A percentile compares a stretch with the other conserved stretches of the same genome.
Conservation (phyloP, 2,888 invertebrate species). For the Drosophila pseudotakahashii region DNA sequence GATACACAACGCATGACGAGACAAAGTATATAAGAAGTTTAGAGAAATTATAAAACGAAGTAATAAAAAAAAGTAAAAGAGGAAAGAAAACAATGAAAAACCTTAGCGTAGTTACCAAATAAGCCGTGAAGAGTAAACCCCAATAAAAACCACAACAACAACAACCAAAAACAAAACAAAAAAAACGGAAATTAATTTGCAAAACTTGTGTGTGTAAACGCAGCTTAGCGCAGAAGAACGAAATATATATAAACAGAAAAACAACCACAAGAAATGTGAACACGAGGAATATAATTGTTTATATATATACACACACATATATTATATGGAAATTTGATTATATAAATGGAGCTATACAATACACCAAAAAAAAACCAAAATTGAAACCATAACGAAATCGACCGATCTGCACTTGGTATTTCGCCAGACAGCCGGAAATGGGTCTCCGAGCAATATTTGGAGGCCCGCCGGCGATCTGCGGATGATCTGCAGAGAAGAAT, state of each 20-base stretch:
- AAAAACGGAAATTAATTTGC: conserved; percentile 43
- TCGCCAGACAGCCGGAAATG: background rate
- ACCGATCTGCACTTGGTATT: conserved; percentile 36
- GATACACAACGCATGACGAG: conserved; percentile 71
- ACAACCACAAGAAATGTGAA: conserved; percentile 49
- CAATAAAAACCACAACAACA: conserved; percentile 39
- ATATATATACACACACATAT: conserved; percentile 72
- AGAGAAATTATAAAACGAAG: conserved; percentile 72
- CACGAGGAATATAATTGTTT: conserved; percentile 77
- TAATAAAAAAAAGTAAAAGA: conserved; percentile 47
- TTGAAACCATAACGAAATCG: conserved; percentile 45
- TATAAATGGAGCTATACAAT: conserved; percentile 75
- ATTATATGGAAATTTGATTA: conserved; percentile 73
- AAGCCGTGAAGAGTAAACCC: conserved; percentile 63
- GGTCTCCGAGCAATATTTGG: conserved; percentile 19
- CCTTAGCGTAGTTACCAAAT: conserved; percentile 73
- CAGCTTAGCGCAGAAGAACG: conserved; percentile 48
- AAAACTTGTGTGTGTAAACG: conserved; percentile 62
- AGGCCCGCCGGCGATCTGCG: conserved; percentile 13
- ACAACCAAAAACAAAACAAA: conserved; percentile 39
- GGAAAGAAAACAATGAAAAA: conserved; percentile 51
- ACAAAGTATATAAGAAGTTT: conserved; percentile 81
- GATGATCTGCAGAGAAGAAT: conserved; percentile 37
- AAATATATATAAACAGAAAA: conserved; percentile 40
- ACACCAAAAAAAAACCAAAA: conserved; percentile 46